These are phyloP conservation scores for Hystrix brachyura DNA, from an alignment of 2,113 vertebrate species.

Conservation along the genomic window DNA sequence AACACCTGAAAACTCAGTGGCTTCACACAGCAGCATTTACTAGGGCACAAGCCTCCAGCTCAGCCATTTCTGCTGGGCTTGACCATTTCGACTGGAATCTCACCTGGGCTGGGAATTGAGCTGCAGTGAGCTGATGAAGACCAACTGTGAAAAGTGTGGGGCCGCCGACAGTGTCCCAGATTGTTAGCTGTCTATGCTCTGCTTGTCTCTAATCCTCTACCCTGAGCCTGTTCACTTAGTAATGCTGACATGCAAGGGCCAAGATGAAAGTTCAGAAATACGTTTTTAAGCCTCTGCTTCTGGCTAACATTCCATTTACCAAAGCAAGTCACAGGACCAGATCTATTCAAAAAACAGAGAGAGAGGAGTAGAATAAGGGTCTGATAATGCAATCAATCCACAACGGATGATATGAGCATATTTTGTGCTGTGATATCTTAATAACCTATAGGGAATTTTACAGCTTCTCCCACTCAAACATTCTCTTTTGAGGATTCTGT, in stretches of 20 bases:
- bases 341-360: background rate
- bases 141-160: background rate
- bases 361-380: background rate
- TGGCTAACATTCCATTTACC: background rate
- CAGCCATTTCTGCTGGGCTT: background rate
- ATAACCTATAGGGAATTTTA: background rate
- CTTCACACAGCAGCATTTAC: background rate
- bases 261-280: background rate
- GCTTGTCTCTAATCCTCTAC: background rate
- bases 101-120: background rate
- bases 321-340: background rate
- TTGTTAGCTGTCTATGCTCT: background rate
- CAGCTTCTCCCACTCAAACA: background rate
- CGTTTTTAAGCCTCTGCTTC: background rate
- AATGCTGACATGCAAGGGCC: background rate
- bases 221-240: background rate
- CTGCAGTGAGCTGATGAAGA: background rate
- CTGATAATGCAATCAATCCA: background rate
- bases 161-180: background rate
- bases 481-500: background rate
- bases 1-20: background rate
- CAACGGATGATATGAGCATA: background rate
- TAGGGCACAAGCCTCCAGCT: background rate
- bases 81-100: background rate
- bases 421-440: background rate